Base-by-base conservation (phyloP, 2,888 invertebrate genomes). In the Temnothorax ravouxi region DNA sequence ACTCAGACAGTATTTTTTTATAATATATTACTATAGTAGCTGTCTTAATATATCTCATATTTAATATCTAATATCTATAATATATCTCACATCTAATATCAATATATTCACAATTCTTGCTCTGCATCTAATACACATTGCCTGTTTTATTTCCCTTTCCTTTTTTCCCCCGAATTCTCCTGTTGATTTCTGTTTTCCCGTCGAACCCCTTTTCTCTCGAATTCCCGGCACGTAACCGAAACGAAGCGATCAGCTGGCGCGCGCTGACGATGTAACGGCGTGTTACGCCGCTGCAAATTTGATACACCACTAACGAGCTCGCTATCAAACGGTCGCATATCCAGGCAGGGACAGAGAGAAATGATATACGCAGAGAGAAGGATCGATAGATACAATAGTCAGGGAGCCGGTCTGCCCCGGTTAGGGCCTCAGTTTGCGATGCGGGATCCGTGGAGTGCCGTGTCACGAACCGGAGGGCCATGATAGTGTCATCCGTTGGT, bases 361-460 rank as follows among this genome's bases (percentile, higher is more conserved):
- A 77, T 67, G 74, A 82, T 77, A 76, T 76, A 74, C 21, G 76
- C 54, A 64, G n/a, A 74, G 83, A 84, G 84, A 74, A 77, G 64
- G 83, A 84, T 59, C 83, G 67, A 79, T 79, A 88, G 69, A 84
- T 71, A 77, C 81, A 81, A 64, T 71, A 41, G 83, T 38, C 75
- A 79, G 82, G 80, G 72, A 85, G 85, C 64, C 81, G 52, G 84
- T 79, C 69, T 67, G 72, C 54, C 59, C 81, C 77, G 85, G 56
- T 64, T 64, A 79, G 90, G 89, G 89, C 87, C 89, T 93, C 93
- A 94, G 94, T 94, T 89, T 90, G 93, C 91, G 89, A 94, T 93
- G 94, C 91, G 93, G 93, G 93, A 92, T 92, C 92, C 89, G 90
- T 88, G 91, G 91, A 91, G 93, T 91, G 87, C 88, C 90, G 91